Evolutionary conservation across 2,797 vertebrate species (phyloP), one percentile per base, ranked within the genome.

Genomic region (Malacoctenus gilli): DNA sequence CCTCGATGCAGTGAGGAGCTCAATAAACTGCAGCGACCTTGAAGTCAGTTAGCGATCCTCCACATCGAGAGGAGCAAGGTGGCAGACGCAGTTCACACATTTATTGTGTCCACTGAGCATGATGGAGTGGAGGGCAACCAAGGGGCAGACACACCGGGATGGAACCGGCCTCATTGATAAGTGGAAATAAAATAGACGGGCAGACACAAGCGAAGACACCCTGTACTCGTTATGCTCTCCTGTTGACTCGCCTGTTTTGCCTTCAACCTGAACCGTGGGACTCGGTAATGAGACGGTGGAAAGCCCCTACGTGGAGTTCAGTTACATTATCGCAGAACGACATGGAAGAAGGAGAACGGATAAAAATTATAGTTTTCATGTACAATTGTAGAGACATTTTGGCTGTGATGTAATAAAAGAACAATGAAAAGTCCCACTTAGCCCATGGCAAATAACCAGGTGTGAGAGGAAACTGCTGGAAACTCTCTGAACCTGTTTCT

Each of bases 1-100:
- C 41, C 44, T 42, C 43, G 68, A 73, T 68, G 55, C 22, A 55
- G 41, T 36, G 42, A 71, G 52, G 44, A 40, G 44, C 59, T 64
- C 50, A 46, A 46, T 75, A 66, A 73, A 76, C 47, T 72, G 20
- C 20, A 40, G 47, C 25, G 31, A 80, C 69, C 65, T 75, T 67
- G 47, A 61, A 57, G 53, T 53, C 54, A 28, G 41, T 60, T 51
- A 15, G 32, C 39, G 52, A 61, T 73, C 69, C 35, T 55, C 36
- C 18, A 34, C 46, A 21, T 8, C 15, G 61, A 43, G 34, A 34
- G 42, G 13, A 47, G 37, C 53, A 70, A 55, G 61, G 66, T 67
- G 63, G 48, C 41, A 41, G 70, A 72, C 59, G 62, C n/a, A 20
- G 63, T 68, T 79, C 67, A 64, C 36, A 57, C 47, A 53, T 75